These are phyloP conservation scores for Microtus ochrogaster DNA, from an alignment of 2,113 vertebrate genomes.

Conservation along the genomic window DNA sequence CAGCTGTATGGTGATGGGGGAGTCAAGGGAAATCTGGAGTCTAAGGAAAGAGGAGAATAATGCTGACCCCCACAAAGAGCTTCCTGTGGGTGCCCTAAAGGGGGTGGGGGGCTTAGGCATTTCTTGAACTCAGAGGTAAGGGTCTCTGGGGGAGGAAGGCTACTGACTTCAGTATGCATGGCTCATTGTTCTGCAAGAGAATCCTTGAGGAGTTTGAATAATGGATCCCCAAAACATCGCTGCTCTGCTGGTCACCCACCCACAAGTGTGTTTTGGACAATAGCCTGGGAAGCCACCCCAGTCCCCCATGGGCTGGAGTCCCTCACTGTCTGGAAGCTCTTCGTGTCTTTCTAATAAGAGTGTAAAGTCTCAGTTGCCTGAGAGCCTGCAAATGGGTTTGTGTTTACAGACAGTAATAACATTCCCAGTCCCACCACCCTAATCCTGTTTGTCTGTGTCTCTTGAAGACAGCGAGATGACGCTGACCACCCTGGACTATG, in stretches of 20 bases:
- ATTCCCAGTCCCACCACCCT: too few species aligned
- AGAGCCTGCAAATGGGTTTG: neutral
- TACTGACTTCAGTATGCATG: neutral
- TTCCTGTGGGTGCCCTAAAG: neutral
- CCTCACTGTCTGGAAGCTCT: neutral
- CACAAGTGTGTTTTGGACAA: neutral
- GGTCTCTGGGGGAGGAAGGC: neutral
- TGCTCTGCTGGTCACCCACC: neutral
- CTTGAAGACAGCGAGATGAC: neutral
- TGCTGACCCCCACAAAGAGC: neutral
- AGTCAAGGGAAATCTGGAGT: rapidly evolving
- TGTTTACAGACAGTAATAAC: neutral
- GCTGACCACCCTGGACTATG: rapidly evolving
- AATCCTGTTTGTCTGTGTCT: neutral
- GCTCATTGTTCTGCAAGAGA: neutral
- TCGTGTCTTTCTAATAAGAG: neutral
- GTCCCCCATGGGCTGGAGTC: rapidly evolving
- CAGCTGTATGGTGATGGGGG: too few species aligned
- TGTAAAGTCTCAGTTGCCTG: neutral
- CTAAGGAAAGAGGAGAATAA: neutral
- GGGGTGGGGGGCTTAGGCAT: neutral
- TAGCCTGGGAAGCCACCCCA: too few species aligned
- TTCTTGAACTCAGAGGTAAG: neutral
- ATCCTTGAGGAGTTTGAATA: too few species aligned
- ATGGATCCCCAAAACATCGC: neutral